Conservation (phyloP, 2,797 vertebrate species). For the Gouania willdenowi region DNA sequence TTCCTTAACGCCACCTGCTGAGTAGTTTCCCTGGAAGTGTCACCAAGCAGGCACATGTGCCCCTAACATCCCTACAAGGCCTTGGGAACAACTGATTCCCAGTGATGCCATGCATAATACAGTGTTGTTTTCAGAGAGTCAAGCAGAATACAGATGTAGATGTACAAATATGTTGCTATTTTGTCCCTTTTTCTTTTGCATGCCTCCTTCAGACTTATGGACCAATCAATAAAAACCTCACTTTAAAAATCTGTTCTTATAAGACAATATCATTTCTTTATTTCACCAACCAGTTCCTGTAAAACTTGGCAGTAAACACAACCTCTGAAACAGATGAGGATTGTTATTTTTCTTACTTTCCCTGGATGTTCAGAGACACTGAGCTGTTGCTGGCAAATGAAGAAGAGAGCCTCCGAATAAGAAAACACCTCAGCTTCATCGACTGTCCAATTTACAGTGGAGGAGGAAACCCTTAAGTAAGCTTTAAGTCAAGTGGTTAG, state of each 20-base stretch:
- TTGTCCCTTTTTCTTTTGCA: not conserved
- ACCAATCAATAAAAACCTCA: constrained; percentile 50
- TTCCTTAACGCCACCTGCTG: constrained; percentile 16
- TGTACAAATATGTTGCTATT: constrained; percentile 27
- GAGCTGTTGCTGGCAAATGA: constrained; percentile 37
- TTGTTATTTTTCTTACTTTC: constrained; percentile 46
- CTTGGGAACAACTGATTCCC: constrained; percentile 23
- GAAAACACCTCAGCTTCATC: constrained; percentile 1
- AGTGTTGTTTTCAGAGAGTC: constrained; percentile 37
- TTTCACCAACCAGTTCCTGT: constrained; percentile 35
- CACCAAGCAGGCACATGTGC: constrained; percentile 36
- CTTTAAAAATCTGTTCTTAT: too few species aligned
- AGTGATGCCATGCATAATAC: constrained; percentile 31
- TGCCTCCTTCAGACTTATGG: constrained; percentile 45
- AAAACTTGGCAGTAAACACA: constrained; percentile 48
- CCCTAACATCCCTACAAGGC: constrained; percentile 46
- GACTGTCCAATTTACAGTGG: constrained; percentile 15
- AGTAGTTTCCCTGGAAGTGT: constrained; percentile 13
- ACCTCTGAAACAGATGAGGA: constrained; percentile 51
- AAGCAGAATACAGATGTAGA: constrained; percentile 20
- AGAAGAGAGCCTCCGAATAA: constrained; percentile 23
- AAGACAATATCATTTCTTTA: constrained; percentile 38
- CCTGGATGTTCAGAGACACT: constrained; percentile 42
- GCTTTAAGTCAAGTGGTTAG: constrained; percentile 45
- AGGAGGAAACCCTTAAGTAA: constrained; percentile 57